These are phyloP conservation scores for Clamator glandarius DNA, from an alignment of 2,797 vertebrate species.

Conservation along the genomic window DNA sequence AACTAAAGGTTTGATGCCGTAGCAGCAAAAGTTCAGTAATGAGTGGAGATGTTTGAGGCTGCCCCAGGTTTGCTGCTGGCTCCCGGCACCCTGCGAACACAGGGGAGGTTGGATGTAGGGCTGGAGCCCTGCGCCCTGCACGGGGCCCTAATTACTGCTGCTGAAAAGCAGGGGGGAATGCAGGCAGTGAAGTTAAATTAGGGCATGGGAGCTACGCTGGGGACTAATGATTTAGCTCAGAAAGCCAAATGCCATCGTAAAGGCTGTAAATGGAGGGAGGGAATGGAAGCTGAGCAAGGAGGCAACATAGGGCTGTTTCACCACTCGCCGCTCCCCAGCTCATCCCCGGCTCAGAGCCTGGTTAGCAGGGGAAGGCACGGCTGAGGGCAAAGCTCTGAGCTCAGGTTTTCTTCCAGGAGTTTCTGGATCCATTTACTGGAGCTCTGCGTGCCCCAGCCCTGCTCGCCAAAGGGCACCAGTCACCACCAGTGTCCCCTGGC, in stretches of 20 bases:
- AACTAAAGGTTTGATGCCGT: background rate
- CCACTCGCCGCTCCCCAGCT: background rate
- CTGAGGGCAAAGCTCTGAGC: background rate
- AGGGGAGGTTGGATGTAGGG: background rate
- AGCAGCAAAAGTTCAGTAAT: background rate
- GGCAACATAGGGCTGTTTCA: background rate
- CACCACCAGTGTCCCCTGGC: background rate
- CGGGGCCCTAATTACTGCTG: background rate
- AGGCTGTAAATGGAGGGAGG: background rate
- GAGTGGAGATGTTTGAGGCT: background rate
- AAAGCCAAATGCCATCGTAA: background rate
- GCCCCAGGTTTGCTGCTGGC: background rate
- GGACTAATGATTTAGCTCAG: background rate
- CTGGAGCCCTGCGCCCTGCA: background rate
- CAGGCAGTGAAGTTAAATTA: background rate
- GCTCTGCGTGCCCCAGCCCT: background rate
- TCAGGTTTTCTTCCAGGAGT: background rate
- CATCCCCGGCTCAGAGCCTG: background rate
- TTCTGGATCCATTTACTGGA: background rate
- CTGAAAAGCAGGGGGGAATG: background rate
- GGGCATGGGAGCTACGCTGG: background rate
- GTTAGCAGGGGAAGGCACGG: background rate
- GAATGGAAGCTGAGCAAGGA: background rate
- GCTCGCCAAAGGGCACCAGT: accelerated
- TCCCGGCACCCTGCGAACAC: accelerated